Evolutionary conservation across 2,797 vertebrate genomes (phyloP).

Genomic region (Pseudomugil gertrudae): DNA sequence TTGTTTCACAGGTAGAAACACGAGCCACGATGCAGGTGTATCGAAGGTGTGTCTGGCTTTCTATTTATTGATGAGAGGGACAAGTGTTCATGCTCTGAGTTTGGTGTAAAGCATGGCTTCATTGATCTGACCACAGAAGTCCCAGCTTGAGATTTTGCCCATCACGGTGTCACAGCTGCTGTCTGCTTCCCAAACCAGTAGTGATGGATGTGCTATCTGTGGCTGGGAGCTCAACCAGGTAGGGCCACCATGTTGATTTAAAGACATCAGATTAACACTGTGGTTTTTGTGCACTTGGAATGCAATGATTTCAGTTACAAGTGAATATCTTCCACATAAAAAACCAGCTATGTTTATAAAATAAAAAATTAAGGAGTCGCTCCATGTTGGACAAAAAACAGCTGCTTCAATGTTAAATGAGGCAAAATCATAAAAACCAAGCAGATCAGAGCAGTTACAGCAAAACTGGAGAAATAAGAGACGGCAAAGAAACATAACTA

Average conservation of each 20-base stretch:
- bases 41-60: conserved; percentile 33
- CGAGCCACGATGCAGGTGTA: neutral
- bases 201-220: conserved; percentile 36
- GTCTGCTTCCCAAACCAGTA: conserved; percentile 28
- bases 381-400: too few species aligned
- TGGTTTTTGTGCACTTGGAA: too few species aligned
- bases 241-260: neutral
- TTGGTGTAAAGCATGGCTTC: neutral
- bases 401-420: too few species aligned
- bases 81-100: neutral
- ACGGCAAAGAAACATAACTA: too few species aligned
- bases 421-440: too few species aligned
- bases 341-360: too few species aligned
- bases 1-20: conserved; percentile 11
- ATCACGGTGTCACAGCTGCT: conserved; percentile 76
- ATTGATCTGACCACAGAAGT: conserved; percentile 37
- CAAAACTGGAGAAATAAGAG: too few species aligned
- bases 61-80: neutral
- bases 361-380: too few species aligned
- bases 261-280: too few species aligned
- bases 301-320: too few species aligned
- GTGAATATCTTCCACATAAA: too few species aligned
- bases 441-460: too few species aligned
- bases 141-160: conserved; percentile 47
- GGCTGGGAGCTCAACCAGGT: conserved; percentile 66